Conservation (phyloP, 2,113 vertebrate genomes). For the Phalacrocorax pelagicus region DNA sequence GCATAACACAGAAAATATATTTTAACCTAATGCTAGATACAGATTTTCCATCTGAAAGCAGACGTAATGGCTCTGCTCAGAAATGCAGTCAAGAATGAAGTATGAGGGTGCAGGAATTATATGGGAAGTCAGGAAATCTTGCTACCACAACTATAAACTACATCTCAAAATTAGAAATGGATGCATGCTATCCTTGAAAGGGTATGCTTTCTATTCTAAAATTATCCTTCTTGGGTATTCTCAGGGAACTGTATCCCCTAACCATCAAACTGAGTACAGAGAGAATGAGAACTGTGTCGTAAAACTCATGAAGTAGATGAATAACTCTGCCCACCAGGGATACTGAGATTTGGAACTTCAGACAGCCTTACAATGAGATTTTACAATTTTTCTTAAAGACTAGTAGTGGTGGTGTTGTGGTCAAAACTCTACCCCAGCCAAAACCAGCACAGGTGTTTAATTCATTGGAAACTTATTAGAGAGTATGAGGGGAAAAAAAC, state of each 20-base stretch:
- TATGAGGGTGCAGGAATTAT: not conserved
- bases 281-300: not conserved
- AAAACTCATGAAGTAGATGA: not conserved
- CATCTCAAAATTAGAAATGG: not conserved
- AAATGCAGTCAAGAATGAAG: not conserved
- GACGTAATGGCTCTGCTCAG: not conserved
- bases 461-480: not conserved
- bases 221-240: not conserved
- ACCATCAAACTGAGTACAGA: not conserved
- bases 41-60: not conserved
- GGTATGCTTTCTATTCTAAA: not conserved
- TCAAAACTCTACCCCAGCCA: no score
- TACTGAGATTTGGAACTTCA: not conserved
- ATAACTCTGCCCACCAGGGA: not conserved
- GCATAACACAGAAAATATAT: not conserved
- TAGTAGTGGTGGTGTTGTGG: not conserved
- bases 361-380: not conserved
- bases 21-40: not conserved
- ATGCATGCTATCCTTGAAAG: not conserved
- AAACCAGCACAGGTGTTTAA: not conserved
- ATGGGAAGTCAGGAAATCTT: not conserved
- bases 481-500: no score
- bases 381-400: not conserved
- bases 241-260: not conserved
- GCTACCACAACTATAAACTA: not conserved